Evolutionary conservation across 1,140 invertebrate species (phyloP).

Genomic region (Drosophila setifemur): DNA sequence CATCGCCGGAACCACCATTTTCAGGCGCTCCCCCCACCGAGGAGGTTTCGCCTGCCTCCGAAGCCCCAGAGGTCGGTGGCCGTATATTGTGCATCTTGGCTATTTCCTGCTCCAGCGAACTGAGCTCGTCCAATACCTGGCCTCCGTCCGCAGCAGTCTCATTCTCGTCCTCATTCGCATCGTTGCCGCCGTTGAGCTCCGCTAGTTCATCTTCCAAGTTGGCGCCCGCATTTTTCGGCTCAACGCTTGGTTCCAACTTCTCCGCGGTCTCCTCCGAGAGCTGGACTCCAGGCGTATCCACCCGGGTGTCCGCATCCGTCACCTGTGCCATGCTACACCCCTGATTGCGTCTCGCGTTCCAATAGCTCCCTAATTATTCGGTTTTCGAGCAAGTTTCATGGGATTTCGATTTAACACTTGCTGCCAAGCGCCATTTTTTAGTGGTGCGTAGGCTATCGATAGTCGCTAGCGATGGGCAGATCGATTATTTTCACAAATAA

Average conservation of each 20-base stretch:
- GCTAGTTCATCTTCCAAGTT: slow-evolving; percentile 21
- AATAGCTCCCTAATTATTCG: neutral
- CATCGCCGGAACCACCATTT: slow-evolving; percentile 5
- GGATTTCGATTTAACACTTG: slow-evolving; percentile 14
- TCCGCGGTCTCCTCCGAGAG: neutral
- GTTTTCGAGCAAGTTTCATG: neutral
- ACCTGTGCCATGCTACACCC: slow-evolving; percentile 44
- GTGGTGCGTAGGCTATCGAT: slow-evolving; percentile 7
- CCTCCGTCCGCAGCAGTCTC: neutral
- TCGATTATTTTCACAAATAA: too few species aligned
- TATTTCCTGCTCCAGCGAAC: slow-evolving; percentile 70
- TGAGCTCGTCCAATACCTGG: slow-evolving; percentile 62
- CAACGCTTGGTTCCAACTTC: slow-evolving; percentile 23
- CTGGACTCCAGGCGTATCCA: neutral
- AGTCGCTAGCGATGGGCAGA: neutral
- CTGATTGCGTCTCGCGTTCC: neutral
- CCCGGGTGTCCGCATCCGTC: slow-evolving; percentile 7
- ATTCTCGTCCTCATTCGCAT: neutral
- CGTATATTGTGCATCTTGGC: slow-evolving; percentile 70
- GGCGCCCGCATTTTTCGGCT: slow-evolving; percentile 36
- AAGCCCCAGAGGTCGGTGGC: neutral
- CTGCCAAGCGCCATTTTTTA: slow-evolving; percentile 25
- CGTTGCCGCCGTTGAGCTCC: slow-evolving; percentile 24
- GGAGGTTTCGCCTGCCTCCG: neutral
- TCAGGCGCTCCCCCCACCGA: neutral